These are phyloP conservation scores for Cryptophagus acutangulus DNA, from an alignment of 2,888 invertebrate species.

Conservation along the genomic window DNA sequence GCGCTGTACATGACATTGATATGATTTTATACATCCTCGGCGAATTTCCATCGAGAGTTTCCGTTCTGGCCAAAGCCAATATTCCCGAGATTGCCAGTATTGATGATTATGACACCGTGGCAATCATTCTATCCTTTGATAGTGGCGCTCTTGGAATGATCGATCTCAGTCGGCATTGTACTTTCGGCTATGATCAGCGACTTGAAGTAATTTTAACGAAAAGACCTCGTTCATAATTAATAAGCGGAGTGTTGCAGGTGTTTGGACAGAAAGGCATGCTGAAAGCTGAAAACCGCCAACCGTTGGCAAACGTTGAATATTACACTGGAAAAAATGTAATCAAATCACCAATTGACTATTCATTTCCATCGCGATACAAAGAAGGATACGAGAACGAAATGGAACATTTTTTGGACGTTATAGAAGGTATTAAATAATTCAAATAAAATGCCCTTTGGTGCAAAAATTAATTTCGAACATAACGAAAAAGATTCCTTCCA, in stretches of 20 bases:
- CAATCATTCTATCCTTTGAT: slow-evolving; percentile 56
- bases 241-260: slow-evolving; percentile 41
- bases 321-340: slow-evolving; percentile 46
- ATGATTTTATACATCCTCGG: slow-evolving; percentile 60
- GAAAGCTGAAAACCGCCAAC: slow-evolving; percentile 53
- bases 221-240: too few relatives aligned
- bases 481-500: too few relatives aligned
- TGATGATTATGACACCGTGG: slow-evolving; percentile 61
- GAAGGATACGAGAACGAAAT: slow-evolving; percentile 54
- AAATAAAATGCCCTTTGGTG: too few relatives aligned
- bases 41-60: slow-evolving; percentile 57
- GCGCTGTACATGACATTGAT: slow-evolving; percentile 66
- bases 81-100: slow-evolving; percentile 57
- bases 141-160: slow-evolving; percentile 60
- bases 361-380: slow-evolving; percentile 57
- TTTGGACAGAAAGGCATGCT: slow-evolving; percentile 59
- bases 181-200: slow-evolving; percentile 66
- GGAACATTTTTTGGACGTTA: slow-evolving; percentile 58
- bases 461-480: too few relatives aligned
- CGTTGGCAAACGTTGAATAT: slow-evolving; percentile 48
- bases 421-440: slow-evolving; percentile 47
- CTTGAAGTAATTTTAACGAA: slow-evolving; percentile 50
- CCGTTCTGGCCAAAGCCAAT: slow-evolving; percentile 52
- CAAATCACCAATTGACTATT: slow-evolving; percentile 55
- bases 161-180: slow-evolving; percentile 58